phyloP scores from a whole-genome alignment of 2,113 vertebrate genomes.

The Cephalopholis sonnerati region DNA sequence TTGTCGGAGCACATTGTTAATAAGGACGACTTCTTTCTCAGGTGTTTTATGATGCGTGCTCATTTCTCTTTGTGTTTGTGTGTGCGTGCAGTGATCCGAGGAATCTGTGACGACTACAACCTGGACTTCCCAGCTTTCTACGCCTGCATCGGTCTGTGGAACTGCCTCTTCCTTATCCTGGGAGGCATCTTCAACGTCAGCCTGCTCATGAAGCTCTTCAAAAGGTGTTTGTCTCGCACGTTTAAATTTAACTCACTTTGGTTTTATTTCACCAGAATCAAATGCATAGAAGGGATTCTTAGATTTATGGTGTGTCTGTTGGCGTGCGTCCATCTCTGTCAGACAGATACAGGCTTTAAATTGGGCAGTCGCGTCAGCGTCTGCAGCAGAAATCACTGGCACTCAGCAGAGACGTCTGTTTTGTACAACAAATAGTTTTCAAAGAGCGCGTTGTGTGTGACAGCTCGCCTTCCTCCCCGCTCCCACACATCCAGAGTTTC shows the following conservation, averaged over 20 bases:
- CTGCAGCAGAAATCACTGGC: constrained; percentile 14
- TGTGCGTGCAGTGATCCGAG: constrained; percentile 89
- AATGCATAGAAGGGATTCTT: constrained; percentile 4
- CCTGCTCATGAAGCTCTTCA: constrained; percentile 97
- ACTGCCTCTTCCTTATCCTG: constrained; percentile 95
- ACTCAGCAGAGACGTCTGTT: constrained; percentile 16
- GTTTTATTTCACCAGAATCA: not conserved
- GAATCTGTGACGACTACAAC: constrained; percentile 95
- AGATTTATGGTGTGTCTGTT: not conserved
- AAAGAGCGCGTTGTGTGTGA: constrained; percentile 16
- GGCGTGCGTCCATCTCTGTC: not conserved
- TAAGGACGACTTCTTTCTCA: not conserved
- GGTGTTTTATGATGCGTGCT: not conserved
- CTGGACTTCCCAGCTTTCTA: constrained; percentile 97
- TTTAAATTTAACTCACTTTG: constrained; percentile 1
- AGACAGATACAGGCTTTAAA: not conserved
- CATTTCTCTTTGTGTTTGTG: constrained; percentile 12
- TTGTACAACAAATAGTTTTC: not conserved
- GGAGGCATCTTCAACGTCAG: constrained; percentile 96
- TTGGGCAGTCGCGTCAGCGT: not conserved
- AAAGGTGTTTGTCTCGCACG: constrained; percentile 86
- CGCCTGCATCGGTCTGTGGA: constrained; percentile 98
- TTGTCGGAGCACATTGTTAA: not conserved
- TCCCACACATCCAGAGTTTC: not conserved
- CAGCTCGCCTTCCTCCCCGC: not conserved